These are phyloP conservation scores for Diabrotica undecimpunctata DNA, from an alignment of 1,140 invertebrate genomes.

Conservation along the genomic window DNA sequence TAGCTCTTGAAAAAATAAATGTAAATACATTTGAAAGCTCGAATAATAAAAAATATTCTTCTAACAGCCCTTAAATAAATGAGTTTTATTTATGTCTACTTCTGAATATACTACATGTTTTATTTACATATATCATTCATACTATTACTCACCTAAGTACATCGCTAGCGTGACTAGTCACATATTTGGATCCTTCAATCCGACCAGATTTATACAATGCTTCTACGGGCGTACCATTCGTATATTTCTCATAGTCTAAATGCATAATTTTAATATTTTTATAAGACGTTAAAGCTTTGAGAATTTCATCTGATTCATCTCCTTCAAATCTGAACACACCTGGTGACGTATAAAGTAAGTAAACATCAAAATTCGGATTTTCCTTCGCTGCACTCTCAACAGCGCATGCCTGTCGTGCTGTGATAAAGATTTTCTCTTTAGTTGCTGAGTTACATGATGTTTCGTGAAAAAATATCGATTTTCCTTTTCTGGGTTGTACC, in stretches of 20 bases:
- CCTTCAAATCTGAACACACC: slow-evolving; percentile 44
- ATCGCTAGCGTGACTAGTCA: slow-evolving; percentile 61
- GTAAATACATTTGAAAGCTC: too few relatives aligned
- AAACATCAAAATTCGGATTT: slow-evolving; percentile 57
- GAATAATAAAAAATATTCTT: too few relatives aligned
- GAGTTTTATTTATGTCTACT: too few relatives aligned
- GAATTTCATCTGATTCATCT: slow-evolving; percentile 42
- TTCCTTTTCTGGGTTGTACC: slow-evolving; percentile 30
- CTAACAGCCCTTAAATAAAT: too few relatives aligned
- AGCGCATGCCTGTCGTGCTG: slow-evolving; percentile 60
- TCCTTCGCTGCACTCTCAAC: slow-evolving; percentile 62
- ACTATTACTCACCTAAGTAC: slow-evolving; percentile 50
- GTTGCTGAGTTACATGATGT: slow-evolving; percentile 47
- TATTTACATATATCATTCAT: too few relatives aligned
- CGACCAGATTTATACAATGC: slow-evolving; percentile 54
- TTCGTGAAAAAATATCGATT: slow-evolving; percentile 47
- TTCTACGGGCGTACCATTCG: slow-evolving; percentile 58
- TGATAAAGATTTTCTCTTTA: slow-evolving; percentile 47
- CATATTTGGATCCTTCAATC: slow-evolving; percentile 56
- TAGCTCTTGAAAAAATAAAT: too few relatives aligned
- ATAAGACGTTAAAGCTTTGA: slow-evolving; percentile 51
- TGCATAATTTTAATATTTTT: slow-evolving; percentile 57
- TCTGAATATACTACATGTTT: too few relatives aligned
- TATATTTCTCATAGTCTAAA: slow-evolving; percentile 56
- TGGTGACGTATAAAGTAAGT: slow-evolving; percentile 55